Evolutionary conservation across 2,888 invertebrate species (phyloP), one percentile per base, ranked within the genome.

Genomic region (Eurois occulta): DNA sequence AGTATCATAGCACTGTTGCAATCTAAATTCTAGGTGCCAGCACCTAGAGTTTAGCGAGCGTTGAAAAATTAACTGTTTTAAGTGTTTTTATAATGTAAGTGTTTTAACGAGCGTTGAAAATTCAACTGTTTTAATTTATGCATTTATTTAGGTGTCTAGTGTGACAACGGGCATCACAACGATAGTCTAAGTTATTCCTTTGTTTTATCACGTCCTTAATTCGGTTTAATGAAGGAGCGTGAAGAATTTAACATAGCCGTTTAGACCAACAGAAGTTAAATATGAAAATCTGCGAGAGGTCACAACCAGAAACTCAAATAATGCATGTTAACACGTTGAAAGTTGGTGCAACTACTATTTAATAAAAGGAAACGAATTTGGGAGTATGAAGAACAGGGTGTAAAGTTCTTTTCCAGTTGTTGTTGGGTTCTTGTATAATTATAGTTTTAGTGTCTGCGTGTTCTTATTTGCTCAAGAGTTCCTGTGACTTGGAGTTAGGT

Each of bases 201-300:
- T 28, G 8, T 58, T 58, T 28, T 58, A 58, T 58, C 28, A 28
- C 28, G n/a, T 4, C n/a, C 6, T 11, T 10, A 24, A 52, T 52
- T 52, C 24, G 1, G 24, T 24, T 10, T 52, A 52, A 52, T n/a
- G 24, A 11, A 55, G 5, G 1, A 55, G n/a, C 13, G 5, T 5
- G 5, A 58, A 28, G 2, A 11, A 0, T 18, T 1, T 8, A 13
- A 0, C 18, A 8, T 1, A 21, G 4, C 21, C 4, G 8, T 32
- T 10, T 60, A 1, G 32, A 18, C 18, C 4, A 18, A 3, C 32
- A 60, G 18, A 60, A 60, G 41, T 41, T 16, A 41, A 18, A 2
- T n/a, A 41, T 28, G 16, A n/a, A 52, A 58, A 28, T 0, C 28
- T 13, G 28, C 6, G 18, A 60, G 32, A 32, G 18, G 7, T 58